Percentiles rank a stretch among this genome's conserved stretches.
Conservation (phyloP, 2,113 vertebrate genomes). For the Leptobrachium leishanense region DNA sequence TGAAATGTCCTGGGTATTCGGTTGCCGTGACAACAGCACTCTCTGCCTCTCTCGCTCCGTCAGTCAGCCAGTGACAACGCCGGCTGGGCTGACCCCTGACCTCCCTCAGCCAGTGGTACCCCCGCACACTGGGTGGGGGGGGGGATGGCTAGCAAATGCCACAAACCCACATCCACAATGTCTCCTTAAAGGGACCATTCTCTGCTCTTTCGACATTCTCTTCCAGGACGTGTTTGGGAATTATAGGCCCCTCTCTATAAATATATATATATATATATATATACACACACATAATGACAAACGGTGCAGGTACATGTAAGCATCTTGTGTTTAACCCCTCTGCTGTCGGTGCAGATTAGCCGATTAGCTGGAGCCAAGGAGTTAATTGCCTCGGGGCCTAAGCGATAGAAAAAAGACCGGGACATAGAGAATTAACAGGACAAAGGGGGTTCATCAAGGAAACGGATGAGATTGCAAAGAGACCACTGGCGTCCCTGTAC, state of each 20-base stretch:
- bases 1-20: conserved; percentile 50
- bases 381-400: conserved; percentile 24
- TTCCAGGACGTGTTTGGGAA: neutral
- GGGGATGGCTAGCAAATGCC: conserved; percentile 40
- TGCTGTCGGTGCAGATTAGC: neutral
- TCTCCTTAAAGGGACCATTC: conserved; percentile 42
- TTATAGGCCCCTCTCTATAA: neutral
- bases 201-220: conserved; percentile 10
- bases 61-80: conserved; percentile 50
- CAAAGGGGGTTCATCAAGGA: conserved; percentile 40
- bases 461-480: conserved; percentile 32
- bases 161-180: conserved; percentile 44
- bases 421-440: conserved; percentile 32
- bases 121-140: conserved; percentile 32
- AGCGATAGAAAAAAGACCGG: conserved; percentile 5
- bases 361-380: neutral
- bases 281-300: too few relatives aligned
- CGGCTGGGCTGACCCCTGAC: conserved; percentile 45
- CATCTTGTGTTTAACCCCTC: conserved; percentile 22
- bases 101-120: conserved; percentile 48
- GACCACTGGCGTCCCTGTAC: conserved; percentile 26
- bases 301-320: too few relatives aligned
- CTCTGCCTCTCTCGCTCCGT: conserved; percentile 46
- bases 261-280: neutral
- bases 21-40: conserved; percentile 49